Evolutionary conservation across 2,113 vertebrate genomes (phyloP), one percentile per base, ranked within the genome.

Genomic region (Hydrochoerus hydrochaeris): DNA sequence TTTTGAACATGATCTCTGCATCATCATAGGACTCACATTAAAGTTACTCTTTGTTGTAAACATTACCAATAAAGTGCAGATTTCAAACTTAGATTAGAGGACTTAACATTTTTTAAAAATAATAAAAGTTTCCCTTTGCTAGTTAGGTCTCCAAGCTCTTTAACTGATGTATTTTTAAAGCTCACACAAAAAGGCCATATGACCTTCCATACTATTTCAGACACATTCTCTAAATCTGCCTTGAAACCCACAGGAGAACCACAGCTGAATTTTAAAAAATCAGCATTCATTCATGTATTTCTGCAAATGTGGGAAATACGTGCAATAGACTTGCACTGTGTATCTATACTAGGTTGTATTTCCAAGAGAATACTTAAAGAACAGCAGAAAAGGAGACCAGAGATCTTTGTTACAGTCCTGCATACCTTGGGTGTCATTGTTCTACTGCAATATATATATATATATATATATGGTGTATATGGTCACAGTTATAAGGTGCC

Each of bases 51-150:
- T 52, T 71, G 19, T 16, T 95, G 3, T 90, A 75, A 90, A 5
- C 1, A 85, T 90, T 73, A 30, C 60, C 28, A 87, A 35, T 78
- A 24, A 81, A 88, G 32, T 13, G 5, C 52, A 90, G 16, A 91
- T 92, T 97, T 85, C 35, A 90, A 60, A 8, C 41, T 7, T 73
- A 90, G n/a, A 26, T 41, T 52, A 71, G 28, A 95, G 5, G 19
- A 91, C 71, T 78, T 78, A 60, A 44, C 41, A 80, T 32, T 94
- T 94, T 84, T 65, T 92, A 38, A 88, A 58, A 20, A 87, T 69
- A 5, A 44, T 71, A 57, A 46, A 58, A 73, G 80, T 90, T 84
- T 86, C 9, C 58, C 9, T 63, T 4, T 84, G 9, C 28, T 92
- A 38, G 54, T 41, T 94, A 52, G 28, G 6, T 46, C 32, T 85